Evolutionary conservation across 1,140 invertebrate species (phyloP).

Genomic region (Pachypeltis micranthus): DNA sequence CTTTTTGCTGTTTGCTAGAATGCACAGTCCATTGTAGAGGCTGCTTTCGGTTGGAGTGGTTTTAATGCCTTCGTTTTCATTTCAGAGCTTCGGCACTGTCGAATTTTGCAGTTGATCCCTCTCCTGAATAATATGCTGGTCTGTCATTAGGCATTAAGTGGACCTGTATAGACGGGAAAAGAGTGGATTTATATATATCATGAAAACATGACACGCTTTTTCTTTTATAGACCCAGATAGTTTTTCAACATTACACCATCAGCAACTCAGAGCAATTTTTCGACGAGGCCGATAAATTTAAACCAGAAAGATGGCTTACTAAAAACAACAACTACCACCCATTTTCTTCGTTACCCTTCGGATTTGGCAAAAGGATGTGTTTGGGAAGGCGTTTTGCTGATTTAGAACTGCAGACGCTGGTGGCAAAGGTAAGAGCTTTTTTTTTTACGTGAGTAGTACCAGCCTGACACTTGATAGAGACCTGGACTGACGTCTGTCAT

Average conservation of each 20-base stretch:
- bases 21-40: no score
- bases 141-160: no score
- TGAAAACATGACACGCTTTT: not conserved
- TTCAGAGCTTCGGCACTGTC: no score
- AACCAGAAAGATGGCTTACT: constrained; percentile 66
- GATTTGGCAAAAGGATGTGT: constrained; percentile 70
- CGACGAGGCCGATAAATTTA: constrained; percentile 47
- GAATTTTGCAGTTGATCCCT: no score
- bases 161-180: no score
- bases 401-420: constrained; percentile 60
- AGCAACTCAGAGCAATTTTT: constrained; percentile 64
- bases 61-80: no score
- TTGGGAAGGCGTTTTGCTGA: constrained; percentile 69
- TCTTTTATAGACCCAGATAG: constrained; percentile 56
- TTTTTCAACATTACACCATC: constrained; percentile 69
- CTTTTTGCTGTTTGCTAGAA: no score
- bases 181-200: not conserved
- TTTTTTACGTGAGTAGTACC: not conserved
- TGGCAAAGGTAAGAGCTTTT: constrained; percentile 46
- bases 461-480: not conserved
- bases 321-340: constrained; percentile 30
- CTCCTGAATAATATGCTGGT: no score
- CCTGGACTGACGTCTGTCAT: not conserved
- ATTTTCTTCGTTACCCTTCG: constrained; percentile 68
- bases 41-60: no score